Conservation (phyloP, 2,888 invertebrate species). For the Chromoteleia sp. region DNA sequence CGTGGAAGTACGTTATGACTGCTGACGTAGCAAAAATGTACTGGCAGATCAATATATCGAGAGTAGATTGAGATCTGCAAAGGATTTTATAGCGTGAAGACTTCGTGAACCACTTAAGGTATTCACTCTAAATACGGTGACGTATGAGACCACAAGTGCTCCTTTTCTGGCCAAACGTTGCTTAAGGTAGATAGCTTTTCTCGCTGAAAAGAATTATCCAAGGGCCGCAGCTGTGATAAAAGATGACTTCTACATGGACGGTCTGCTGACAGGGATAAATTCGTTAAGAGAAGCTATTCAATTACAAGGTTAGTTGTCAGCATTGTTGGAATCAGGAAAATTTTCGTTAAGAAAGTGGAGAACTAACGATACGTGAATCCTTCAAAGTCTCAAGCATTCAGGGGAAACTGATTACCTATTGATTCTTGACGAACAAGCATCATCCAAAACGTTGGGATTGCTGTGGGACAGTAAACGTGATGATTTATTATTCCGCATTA, state of each 20-base stretch:
- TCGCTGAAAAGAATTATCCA: slow-evolving; percentile 8
- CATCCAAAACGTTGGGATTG: slow-evolving; percentile 56
- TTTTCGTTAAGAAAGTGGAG: slow-evolving; percentile 43
- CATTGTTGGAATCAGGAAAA: not conserved
- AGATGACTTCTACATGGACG: slow-evolving; percentile 71
- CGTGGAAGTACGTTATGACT: slow-evolving; percentile 18
- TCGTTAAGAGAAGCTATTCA: not conserved
- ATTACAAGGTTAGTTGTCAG: not conserved
- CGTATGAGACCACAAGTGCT: not conserved
- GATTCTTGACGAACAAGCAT: slow-evolving; percentile 32
- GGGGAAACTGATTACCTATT: slow-evolving; percentile 21
- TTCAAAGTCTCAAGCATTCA: not conserved
- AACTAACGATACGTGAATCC: not conserved
- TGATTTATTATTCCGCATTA: slow-evolving; percentile 40
- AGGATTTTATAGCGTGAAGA: not conserved
- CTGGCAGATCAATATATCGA: not conserved
- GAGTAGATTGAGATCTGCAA: not conserved
- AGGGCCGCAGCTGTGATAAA: not conserved
- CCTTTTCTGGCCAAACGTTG: slow-evolving; percentile 4
- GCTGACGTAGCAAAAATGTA: slow-evolving; percentile 15
- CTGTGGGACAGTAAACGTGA: slow-evolving; percentile 63
- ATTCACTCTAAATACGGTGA: not conserved
- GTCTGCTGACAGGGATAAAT: slow-evolving; percentile 4
- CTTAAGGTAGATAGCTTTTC: not conserved
- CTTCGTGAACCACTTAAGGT: not conserved